Conservation (phyloP, 2,113 vertebrate genomes). For the Azemiops feae region DNA sequence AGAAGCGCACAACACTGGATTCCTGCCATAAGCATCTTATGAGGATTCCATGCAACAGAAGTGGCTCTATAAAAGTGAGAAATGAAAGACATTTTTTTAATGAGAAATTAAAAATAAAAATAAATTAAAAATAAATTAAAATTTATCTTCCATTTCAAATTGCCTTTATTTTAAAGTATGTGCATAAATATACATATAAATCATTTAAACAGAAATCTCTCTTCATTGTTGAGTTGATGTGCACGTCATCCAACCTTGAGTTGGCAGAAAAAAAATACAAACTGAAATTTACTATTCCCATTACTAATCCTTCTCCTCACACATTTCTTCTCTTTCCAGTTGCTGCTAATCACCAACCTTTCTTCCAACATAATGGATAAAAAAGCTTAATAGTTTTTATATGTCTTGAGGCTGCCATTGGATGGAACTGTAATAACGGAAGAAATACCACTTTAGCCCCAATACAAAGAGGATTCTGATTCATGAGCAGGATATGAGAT, state of each 20-base stretch:
- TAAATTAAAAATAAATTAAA: neutral
- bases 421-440: neutral
- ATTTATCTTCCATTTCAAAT: neutral
- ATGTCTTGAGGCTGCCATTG: neutral
- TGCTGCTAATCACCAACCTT: neutral
- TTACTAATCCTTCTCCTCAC: neutral
- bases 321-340: neutral
- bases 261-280: neutral
- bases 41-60: conserved; percentile 86
- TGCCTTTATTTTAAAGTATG: neutral
- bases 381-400: neutral
- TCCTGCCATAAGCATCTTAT: conserved; percentile 85
- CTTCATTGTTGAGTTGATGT: neutral
- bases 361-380: neutral
- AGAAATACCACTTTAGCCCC: neutral
- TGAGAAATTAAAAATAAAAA: neutral
- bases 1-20: conserved; percentile 85
- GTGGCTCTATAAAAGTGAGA: conserved; percentile 67
- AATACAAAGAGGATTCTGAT: neutral
- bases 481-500: neutral
- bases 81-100: neutral
- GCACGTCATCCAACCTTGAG: neutral
- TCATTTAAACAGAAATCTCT: neutral
- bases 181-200: neutral
- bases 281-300: neutral